Evolutionary conservation across 1,140 invertebrate genomes (phyloP), one percentile per base, ranked within the genome.

Genomic region (Proales similis): DNA sequence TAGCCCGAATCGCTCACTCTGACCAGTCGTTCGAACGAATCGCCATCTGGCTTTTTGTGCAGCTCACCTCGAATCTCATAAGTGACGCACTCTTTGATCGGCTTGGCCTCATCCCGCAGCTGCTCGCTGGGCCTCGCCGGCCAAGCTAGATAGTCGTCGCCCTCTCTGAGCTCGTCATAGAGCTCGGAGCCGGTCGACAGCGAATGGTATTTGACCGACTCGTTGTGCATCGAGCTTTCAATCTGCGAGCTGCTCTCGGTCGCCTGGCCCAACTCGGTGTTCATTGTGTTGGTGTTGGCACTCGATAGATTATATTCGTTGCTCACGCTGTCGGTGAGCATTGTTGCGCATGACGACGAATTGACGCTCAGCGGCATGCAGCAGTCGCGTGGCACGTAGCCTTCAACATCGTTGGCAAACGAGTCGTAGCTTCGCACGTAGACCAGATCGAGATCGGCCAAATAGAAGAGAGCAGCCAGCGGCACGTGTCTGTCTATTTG

Each of bases 141-240:
- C 5, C 11, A 20, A 24, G 22, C 45, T 4, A 17, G 14, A 4
- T 20, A 36, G 9, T 57, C 19, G 27, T 24, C 32, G 19, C 24
- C 5, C 36, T 57, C 51, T 12, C 39, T 42, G 39, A 57, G 17
- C 11, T 57, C 51, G 22, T 57, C 51, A 27, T 57, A 57, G n/a
- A n/a, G n/a, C 12, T 57, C 51, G 1, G 51, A 57, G 14, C 45
- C 51, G 20, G 22, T 57, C 30, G 51, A 57, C 4, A 57, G 20
- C 6, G 51, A 57, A 26, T 57, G 51, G 20, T 57, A 57, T 57
- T 57, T 57, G 19, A 57, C 45, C 30, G 51, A 57, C n/a, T 57
- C 51, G n/a, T 57, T 43, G 12, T 22, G 33, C 17, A n/a, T 29
- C 20, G 51, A 57, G 39, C 45, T 57, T 11, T 57, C 51, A 42